Conservation (phyloP, 2,113 vertebrate genomes). For the Stegostoma tigrinum region DNA sequence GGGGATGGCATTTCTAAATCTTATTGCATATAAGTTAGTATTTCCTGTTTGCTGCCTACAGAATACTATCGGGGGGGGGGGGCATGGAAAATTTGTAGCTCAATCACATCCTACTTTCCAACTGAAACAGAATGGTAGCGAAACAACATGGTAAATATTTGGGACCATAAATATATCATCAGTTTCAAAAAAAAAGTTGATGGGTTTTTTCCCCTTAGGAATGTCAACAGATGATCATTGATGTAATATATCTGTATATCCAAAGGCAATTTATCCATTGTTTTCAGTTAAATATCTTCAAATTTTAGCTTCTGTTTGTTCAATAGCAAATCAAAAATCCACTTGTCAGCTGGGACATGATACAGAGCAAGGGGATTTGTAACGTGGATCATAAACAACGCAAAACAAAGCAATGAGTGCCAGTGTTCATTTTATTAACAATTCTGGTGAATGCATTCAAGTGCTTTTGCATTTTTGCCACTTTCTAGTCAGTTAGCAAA, state of each 20-base stretch:
- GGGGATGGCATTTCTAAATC: no score
- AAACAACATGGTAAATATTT: neutral
- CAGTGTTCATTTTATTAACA: neutral
- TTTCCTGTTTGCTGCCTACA: neutral
- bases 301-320: neutral
- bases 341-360: neutral
- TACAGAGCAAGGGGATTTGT: neutral
- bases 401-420: neutral
- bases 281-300: constrained; percentile 23
- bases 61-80: neutral
- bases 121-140: neutral
- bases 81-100: neutral
- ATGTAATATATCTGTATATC: neutral
- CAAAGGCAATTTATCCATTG: neutral
- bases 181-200: neutral
- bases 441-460: neutral
- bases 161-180: neutral
- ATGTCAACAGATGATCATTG: neutral
- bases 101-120: neutral
- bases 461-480: neutral
- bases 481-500: neutral
- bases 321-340: neutral
- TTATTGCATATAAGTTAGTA: neutral
- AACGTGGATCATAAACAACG: neutral
- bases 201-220: neutral